Evolutionary conservation across 1,140 invertebrate species (phyloP), one percentile per base, ranked within the genome.

Genomic region (Archivesica marissinica): DNA sequence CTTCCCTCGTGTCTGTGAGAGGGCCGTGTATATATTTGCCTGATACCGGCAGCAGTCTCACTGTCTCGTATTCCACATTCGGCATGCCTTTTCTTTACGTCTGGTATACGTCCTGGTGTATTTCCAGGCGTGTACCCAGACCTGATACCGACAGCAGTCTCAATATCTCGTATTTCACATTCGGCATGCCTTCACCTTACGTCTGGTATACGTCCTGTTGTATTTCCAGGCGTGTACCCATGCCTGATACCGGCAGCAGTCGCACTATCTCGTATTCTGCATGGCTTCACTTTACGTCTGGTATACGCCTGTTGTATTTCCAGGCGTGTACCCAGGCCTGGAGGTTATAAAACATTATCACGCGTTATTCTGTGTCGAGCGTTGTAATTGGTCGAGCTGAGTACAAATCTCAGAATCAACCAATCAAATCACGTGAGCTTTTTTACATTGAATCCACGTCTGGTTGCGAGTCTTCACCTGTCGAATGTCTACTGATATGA

Each of bases 201-300:
- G 75, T 77, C 75, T 77, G 75, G 75, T 56, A 77, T 23, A 41
- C 39, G 52, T 47, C 44, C 17, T 44, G 38, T 30, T 17, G 23
- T 50, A 28, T 47, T 52, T 74, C 15, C 41, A 35, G 50, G 41
- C 20, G 70, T 74, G 25, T 52, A 74, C n/a, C 50, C 25, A 74
- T 30, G 15, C 23, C 52, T 20, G n/a, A 68, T 23, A 35, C 30
- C 64, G 33, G n/a, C 3, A 11, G 59, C 30, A 66, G 77, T 68
- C 77, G 30, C 13, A 4, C 20, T 64, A 61, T 80, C 77, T 80
- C 77, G 59, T 35, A 20, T 38, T 61, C 50, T 35, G 75, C 56
- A 61, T 77, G 54, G 39, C 75, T 56, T 77, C 75, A n/a, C 20
- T 44, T 17, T 25, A 44, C 17, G 75, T 77, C 75, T 77, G 75